Evolutionary conservation across 2,888 invertebrate species (phyloP).

Genomic region (Ectemnius cavifrons): DNA sequence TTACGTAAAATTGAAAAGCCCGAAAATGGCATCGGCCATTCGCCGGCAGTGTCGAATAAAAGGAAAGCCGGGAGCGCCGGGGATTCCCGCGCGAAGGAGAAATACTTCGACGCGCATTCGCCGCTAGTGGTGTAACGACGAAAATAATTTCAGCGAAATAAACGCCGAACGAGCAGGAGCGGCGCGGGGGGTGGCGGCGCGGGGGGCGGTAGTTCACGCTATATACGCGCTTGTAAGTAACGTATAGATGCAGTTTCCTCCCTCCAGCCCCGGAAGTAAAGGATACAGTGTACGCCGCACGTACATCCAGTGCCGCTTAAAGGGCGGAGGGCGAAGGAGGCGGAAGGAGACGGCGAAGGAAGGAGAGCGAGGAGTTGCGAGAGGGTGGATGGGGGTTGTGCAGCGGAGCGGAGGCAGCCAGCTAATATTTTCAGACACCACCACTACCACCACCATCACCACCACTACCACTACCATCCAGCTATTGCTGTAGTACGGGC

Average conservation of each 20-base stretch:
- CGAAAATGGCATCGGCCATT: neutral
- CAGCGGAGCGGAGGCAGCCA: slow-evolving; percentile 50
- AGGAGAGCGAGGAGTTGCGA: slow-evolving; percentile 28
- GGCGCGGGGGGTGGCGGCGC: neutral
- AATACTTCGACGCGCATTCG: neutral
- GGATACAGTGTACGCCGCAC: slow-evolving; percentile 9
- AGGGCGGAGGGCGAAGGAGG: slow-evolving; percentile 17
- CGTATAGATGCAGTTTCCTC: slow-evolving; percentile 29
- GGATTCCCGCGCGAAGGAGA: neutral
- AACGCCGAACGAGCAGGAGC: slow-evolving; percentile 23
- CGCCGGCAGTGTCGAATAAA: neutral
- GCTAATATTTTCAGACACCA: slow-evolving; percentile 71
- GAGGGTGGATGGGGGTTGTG: slow-evolving; percentile 1
- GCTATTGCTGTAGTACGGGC: slow-evolving; percentile 15
- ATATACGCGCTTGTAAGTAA: slow-evolving; percentile 23
- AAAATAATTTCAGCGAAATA: slow-evolving; percentile 39
- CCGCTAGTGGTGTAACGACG: neutral
- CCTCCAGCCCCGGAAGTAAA: slow-evolving; percentile 34
- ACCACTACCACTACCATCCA: slow-evolving; percentile 48
- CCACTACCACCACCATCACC: slow-evolving; percentile 52
- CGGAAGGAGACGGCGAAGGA: slow-evolving; percentile 11
- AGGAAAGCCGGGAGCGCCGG: no score
- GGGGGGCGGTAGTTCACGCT: slow-evolving; percentile 1
- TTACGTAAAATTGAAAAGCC: neutral
- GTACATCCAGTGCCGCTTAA: slow-evolving; percentile 28